Conservation (phyloP, 2,113 vertebrate genomes). For the Microtus ochrogaster region DNA sequence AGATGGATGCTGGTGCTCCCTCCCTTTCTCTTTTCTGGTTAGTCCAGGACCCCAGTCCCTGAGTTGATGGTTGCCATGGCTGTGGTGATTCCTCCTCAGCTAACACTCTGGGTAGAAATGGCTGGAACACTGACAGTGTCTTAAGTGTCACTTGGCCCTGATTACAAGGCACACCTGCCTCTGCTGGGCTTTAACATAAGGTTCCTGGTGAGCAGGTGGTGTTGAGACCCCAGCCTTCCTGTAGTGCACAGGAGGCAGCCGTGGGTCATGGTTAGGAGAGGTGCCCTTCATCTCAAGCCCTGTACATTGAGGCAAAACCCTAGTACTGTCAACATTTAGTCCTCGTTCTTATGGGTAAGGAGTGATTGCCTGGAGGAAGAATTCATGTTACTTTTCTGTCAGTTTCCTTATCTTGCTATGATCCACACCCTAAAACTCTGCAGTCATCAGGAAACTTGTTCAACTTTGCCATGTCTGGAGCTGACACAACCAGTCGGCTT, state of each 20-base stretch:
- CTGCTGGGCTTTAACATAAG: background rate
- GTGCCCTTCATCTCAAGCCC: background rate
- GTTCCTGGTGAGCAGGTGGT: background rate
- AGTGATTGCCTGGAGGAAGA: background rate
- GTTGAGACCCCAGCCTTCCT: background rate
- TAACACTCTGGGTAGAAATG: background rate
- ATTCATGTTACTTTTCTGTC: too few relatives aligned
- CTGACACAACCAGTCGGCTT: background rate
- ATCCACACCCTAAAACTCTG: background rate
- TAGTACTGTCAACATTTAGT: background rate
- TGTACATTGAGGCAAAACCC: background rate
- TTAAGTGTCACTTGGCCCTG: background rate
- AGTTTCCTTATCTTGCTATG: background rate
- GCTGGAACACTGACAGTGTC: background rate
- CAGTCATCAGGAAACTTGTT: too few relatives aligned
- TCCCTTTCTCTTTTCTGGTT: background rate
- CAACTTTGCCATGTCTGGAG: background rate
- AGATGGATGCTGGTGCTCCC: background rate
- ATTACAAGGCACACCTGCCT: background rate
- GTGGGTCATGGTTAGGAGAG: background rate
- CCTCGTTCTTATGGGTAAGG: background rate
- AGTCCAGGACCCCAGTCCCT: background rate
- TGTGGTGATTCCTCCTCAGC: background rate
- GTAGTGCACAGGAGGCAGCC: too few relatives aligned
- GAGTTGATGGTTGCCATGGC: background rate